These are phyloP conservation scores for Lordiphosa mommai DNA, from an alignment of 1,140 invertebrate species.

Conservation along the genomic window DNA sequence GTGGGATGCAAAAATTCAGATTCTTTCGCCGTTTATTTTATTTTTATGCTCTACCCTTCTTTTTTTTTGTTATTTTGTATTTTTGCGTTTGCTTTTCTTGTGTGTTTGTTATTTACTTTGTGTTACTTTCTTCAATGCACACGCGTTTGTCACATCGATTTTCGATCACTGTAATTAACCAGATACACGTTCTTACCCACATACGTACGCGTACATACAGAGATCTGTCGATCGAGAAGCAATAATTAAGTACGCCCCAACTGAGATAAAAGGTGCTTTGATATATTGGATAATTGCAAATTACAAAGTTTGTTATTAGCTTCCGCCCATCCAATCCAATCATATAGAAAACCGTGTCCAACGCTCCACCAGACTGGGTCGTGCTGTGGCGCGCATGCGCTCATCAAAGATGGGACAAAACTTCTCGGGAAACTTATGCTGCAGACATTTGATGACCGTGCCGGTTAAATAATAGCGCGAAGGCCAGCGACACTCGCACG, in stretches of 20 bases:
- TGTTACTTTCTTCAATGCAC: slow-evolving; percentile 11
- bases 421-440: slow-evolving; percentile 54
- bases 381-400: slow-evolving; percentile 12
- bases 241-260: slow-evolving; percentile 3
- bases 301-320: neutral
- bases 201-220: slow-evolving; percentile 12
- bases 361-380: slow-evolving; percentile 48
- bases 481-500: slow-evolving; percentile 59
- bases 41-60: slow-evolving; percentile 62
- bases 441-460: slow-evolving; percentile 52
- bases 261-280: neutral
- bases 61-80: slow-evolving; percentile 2
- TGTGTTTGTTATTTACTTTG: slow-evolving; percentile 1
- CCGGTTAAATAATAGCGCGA: slow-evolving; percentile 60
- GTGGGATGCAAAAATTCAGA: slow-evolving; percentile 71
- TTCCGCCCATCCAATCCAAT: neutral
- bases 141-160: slow-evolving; percentile 24
- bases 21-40: slow-evolving; percentile 49
- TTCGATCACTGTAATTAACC: slow-evolving; percentile 39
- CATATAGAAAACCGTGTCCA: slow-evolving; percentile 61
- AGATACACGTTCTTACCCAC: slow-evolving; percentile 12
- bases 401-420: slow-evolving; percentile 62
- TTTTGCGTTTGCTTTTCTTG: slow-evolving; percentile 4
- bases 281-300: slow-evolving; percentile 2
- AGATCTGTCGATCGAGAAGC: neutral